These are phyloP conservation scores for Azorinus chamasolen DNA, from an alignment of 2,888 invertebrate genomes.

Conservation along the genomic window DNA sequence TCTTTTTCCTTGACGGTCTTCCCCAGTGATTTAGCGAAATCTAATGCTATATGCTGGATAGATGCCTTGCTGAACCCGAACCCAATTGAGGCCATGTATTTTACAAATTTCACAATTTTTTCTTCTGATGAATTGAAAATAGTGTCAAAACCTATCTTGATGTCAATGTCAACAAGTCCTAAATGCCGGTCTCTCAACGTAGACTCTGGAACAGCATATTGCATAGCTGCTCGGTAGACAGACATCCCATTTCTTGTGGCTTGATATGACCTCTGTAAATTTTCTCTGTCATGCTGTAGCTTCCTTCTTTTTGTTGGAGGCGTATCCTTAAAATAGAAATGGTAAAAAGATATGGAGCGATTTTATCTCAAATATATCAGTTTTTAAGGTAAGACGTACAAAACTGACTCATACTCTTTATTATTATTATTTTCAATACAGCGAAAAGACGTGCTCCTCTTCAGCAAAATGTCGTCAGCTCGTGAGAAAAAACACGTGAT, in stretches of 20 bases:
- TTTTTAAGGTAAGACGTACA: too few species aligned
- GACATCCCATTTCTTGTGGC: constrained; percentile 24
- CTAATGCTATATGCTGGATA: constrained; percentile 35
- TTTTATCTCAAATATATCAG: too few species aligned
- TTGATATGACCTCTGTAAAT: constrained; percentile 11
- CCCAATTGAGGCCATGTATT: constrained; percentile 38
- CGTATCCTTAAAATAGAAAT: too few species aligned
- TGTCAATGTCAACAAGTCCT: constrained; percentile 2
- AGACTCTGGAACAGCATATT: constrained; percentile 18
- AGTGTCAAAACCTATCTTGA: not conserved
- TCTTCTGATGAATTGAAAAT: constrained; percentile 10
- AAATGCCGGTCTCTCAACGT: constrained; percentile 17
- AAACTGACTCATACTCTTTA: too few species aligned
- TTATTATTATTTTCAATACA: too few species aligned
- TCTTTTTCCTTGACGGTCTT: constrained; percentile 27
- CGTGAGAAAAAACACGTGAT: too few species aligned
- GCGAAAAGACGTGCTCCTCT: too few species aligned
- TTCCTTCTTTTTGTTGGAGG: too few species aligned
- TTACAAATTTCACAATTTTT: constrained; percentile 12
- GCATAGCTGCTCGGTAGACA: constrained; percentile 17
- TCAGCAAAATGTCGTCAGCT: too few species aligned
- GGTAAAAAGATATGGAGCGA: too few species aligned
- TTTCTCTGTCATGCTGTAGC: constrained; percentile 17
- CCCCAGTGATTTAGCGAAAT: constrained; percentile 21
- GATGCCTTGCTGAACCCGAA: constrained; percentile 29